Evolutionary conservation across 37 sponge, comb jelly and placozoan species (phyloP).

Genomic region (Mnemiopsis leidyi): DNA sequence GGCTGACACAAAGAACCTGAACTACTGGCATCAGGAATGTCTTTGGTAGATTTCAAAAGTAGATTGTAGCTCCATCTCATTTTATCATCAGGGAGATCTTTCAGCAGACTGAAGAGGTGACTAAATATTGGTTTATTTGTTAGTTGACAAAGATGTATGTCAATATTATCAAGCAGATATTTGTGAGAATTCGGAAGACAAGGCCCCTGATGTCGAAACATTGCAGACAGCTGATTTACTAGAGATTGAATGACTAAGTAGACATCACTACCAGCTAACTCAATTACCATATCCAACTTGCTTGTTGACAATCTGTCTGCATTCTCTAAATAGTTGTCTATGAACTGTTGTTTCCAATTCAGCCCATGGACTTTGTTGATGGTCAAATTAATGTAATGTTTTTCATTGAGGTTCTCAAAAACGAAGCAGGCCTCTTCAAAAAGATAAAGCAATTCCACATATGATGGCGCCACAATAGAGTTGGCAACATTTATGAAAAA

Average conservation of each 20-base stretch:
- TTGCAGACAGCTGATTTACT: neutral
- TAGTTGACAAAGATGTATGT: neutral
- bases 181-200: neutral
- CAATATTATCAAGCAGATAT: neutral
- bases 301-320: neutral
- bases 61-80: neutral
- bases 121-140: neutral
- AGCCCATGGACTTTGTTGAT: neutral
- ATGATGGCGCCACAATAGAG: neutral
- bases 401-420: neutral
- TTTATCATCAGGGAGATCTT: neutral
- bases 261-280: neutral
- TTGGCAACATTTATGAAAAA: neutral
- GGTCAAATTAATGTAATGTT: neutral
- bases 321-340: no score
- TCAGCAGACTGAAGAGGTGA: neutral
- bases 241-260: neutral
- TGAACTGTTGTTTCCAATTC: neutral
- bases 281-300: neutral
- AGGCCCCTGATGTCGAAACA: neutral
- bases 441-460: neutral
- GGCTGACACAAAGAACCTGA: no score
- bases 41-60: no score
- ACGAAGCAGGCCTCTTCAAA: neutral
- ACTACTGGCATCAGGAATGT: no score